phyloP scores from a whole-genome alignment of 2,797 vertebrate species.

The Megaceryle alcyon region DNA sequence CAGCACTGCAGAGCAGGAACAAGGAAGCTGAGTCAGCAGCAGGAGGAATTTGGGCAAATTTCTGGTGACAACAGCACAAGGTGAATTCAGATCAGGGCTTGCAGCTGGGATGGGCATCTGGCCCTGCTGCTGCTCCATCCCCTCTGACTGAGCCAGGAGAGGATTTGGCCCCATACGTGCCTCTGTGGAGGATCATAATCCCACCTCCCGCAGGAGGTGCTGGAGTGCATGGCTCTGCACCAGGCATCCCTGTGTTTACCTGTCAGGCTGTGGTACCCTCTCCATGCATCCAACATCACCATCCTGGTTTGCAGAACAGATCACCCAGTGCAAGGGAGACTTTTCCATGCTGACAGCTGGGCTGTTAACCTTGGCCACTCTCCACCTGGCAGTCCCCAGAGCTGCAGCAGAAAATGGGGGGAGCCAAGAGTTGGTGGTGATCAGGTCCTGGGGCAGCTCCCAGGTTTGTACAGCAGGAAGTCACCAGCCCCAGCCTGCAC shows the following conservation, averaged over 20 bases:
- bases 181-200: background rate
- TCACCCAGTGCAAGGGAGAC: background rate
- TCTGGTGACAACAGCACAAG: background rate
- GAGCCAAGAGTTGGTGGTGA: background rate
- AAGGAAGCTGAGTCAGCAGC: background rate
- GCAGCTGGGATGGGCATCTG: background rate
- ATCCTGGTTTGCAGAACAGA: background rate
- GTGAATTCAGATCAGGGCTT: background rate
- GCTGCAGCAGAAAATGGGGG: background rate
- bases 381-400: background rate
- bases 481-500: background rate
- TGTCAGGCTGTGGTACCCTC: background rate
- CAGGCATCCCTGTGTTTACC: background rate
- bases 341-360: accelerated
- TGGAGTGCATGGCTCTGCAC: background rate
- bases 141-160: background rate
- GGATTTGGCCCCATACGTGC: background rate
- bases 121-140: background rate
- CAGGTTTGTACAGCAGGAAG: background rate
- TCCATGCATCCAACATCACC: accelerated
- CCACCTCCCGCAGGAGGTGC: background rate
- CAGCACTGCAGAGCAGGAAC: background rate
- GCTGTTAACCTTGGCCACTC: background rate
- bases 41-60: conserved; percentile 28
- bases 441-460: background rate